A percentile compares a stretch with the other conserved stretches of the same genome.
phyloP scores from a whole-genome alignment of 2,113 vertebrate genomes.

The Ciconia boyciana region DNA sequence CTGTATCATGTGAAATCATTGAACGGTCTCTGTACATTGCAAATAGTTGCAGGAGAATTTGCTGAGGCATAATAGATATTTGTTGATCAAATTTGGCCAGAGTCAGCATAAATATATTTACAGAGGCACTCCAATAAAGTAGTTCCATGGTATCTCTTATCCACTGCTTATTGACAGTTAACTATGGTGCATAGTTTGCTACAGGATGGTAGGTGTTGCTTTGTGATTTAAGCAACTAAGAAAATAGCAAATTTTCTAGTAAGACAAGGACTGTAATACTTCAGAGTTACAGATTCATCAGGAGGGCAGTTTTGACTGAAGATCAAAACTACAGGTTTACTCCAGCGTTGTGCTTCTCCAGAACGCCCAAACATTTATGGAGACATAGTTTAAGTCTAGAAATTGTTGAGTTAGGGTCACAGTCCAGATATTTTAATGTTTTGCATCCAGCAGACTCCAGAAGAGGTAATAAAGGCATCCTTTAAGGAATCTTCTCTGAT shows the following conservation, averaged over 20 bases:
- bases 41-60: not conserved
- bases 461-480: not conserved
- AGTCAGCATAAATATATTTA: not conserved
- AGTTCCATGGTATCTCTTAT: not conserved
- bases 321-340: not conserved
- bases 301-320: not conserved
- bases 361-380: not conserved
- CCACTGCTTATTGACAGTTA: not conserved
- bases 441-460: not conserved
- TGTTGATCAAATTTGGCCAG: not conserved
- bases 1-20: not conserved
- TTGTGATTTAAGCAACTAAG: not conserved
- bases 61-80: not conserved
- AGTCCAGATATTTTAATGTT: not conserved
- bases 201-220: not conserved
- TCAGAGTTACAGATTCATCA: not conserved
- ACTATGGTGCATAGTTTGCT: not conserved
- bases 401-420: not conserved
- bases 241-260: not conserved
- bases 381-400: not conserved
- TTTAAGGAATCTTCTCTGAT: slow-evolving; percentile 89
- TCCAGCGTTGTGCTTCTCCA: not conserved
- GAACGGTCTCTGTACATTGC: not conserved
- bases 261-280: not conserved
- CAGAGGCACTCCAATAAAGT: not conserved